Evolutionary conservation across 2,113 vertebrate species (phyloP).

Genomic region (Amblyornis subalaris): DNA sequence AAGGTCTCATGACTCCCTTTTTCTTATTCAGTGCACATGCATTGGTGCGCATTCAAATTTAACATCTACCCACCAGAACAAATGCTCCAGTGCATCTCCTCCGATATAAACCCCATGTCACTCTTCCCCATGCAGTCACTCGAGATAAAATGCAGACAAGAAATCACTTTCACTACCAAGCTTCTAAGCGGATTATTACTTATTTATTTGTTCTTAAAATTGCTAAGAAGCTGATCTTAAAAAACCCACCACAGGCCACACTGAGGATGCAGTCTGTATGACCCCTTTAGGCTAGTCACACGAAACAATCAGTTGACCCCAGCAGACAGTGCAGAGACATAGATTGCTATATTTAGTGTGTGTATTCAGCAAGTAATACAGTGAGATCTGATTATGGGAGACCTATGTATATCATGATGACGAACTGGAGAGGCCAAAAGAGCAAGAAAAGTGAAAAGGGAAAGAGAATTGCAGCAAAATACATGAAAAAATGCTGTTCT

Average conservation of each 20-base stretch:
- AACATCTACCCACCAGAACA: neutral
- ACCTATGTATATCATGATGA: neutral
- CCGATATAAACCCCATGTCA: neutral
- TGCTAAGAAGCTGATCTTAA: neutral
- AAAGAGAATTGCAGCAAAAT: neutral
- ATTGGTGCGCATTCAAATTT: neutral
- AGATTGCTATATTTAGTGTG: neutral
- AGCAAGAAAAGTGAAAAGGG: neutral
- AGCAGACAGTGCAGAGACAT: neutral
- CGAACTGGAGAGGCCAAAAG: neutral
- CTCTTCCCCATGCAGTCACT: neutral
- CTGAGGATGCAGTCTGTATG: neutral
- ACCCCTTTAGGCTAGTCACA: neutral
- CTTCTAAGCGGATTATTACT: neutral
- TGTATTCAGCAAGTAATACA: conserved; percentile 5
- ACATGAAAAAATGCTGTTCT: neutral
- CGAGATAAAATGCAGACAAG: neutral
- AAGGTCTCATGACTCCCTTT: neutral
- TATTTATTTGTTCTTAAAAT: neutral
- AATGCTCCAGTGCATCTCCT: neutral
- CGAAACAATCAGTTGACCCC: neutral
- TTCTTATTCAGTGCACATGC: neutral
- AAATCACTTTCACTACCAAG: neutral
- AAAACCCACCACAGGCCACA: neutral
- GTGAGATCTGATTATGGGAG: neutral